These are phyloP conservation scores for Denticeps clupeoides DNA, from an alignment of 2,797 vertebrate species.

Conservation along the genomic window DNA sequence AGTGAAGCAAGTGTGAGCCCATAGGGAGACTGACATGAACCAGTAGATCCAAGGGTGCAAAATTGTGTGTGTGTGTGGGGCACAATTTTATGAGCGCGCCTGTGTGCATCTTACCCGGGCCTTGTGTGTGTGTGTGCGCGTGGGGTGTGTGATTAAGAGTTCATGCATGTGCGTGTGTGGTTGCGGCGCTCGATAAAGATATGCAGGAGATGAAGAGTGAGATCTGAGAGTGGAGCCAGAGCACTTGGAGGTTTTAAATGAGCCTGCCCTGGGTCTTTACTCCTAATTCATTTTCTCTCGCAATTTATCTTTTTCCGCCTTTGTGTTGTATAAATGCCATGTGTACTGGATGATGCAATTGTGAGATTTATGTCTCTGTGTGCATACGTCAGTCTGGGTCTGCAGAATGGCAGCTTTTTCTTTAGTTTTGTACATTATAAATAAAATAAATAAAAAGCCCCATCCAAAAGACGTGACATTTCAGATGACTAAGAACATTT, in stretches of 20 bases:
- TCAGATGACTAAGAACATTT: too few relatives aligned
- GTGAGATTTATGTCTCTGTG: too few relatives aligned
- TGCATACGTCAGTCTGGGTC: too few relatives aligned
- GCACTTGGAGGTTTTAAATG: constrained; percentile 32
- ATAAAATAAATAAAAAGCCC: too few relatives aligned
- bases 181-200: constrained; percentile 26
- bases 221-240: constrained; percentile 15
- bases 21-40: constrained; percentile 45
- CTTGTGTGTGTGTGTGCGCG: constrained; percentile 1
- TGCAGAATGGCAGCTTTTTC: too few relatives aligned
- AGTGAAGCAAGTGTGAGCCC: constrained; percentile 50
- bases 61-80: constrained; percentile 27
- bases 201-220: constrained; percentile 20
- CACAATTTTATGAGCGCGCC: constrained; percentile 41
- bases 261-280: constrained; percentile 9
- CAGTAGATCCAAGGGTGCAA: constrained; percentile 40
- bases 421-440: too few relatives aligned
- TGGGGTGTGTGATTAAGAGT: background rate
- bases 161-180: background rate
- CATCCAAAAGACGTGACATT: too few relatives aligned
- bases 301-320: constrained; percentile 44
- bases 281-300: constrained; percentile 42
- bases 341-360: background rate
- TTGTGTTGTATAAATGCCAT: constrained; percentile 22
- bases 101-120: constrained; percentile 17